phyloP scores from a whole-genome alignment of 2,113 vertebrate species.

The Australoheros scitulus region DNA sequence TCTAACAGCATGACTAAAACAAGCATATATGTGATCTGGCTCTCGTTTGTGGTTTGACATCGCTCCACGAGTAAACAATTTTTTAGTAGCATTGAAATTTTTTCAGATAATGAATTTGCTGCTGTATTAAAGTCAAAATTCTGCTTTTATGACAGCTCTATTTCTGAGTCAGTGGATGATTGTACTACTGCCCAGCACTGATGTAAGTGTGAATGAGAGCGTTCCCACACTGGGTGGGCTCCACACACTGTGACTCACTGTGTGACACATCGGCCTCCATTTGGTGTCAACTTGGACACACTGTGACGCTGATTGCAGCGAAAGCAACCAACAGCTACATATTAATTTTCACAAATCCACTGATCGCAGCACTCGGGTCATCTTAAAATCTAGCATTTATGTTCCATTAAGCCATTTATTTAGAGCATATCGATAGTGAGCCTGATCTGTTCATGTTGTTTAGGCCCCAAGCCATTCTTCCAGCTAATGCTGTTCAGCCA shows the following conservation, averaged over 20 bases:
- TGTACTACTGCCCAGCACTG: conserved; percentile 5
- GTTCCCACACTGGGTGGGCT: conserved; percentile 47
- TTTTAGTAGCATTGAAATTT: not conserved
- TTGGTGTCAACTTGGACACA: conserved; percentile 8
- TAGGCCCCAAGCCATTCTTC: not conserved
- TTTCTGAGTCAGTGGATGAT: conserved; percentile 39
- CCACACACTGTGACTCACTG: conserved; percentile 56
- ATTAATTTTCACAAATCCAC: not conserved
- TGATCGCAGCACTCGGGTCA: not conserved
- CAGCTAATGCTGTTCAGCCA: conserved; percentile 1
- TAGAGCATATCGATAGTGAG: not conserved
- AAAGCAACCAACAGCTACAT: conserved; percentile 12
- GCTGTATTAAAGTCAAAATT: not conserved
- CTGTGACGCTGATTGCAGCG: not conserved
- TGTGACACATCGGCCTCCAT: conserved; percentile 39
- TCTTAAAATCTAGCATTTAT: not conserved
- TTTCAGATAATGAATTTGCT: conserved; percentile 8
- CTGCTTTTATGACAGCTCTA: conserved; percentile 18
- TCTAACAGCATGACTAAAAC: not conserved
- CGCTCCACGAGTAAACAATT: not conserved
- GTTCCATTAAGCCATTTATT: not conserved
- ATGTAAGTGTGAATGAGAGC: conserved; percentile 40
- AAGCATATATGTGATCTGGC: not conserved
- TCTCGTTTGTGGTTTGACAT: not conserved
- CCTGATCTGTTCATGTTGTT: not conserved